phyloP scores from a whole-genome alignment of 2,113 vertebrate species.

The Vidua chalybeata region DNA sequence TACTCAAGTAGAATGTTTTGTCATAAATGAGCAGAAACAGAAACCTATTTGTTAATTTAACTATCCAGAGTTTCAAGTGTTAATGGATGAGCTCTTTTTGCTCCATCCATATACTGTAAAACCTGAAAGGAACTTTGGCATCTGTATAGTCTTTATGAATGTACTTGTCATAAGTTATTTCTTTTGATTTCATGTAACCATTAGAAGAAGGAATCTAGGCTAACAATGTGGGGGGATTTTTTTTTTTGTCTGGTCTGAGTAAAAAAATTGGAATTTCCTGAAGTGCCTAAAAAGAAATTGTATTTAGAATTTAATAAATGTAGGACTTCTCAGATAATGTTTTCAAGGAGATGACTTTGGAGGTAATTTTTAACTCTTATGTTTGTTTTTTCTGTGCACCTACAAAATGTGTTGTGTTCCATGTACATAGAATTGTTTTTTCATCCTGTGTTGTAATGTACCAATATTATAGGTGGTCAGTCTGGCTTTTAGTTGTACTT shows the following conservation, averaged over 20 bases:
- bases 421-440: background rate
- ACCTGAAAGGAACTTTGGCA: background rate
- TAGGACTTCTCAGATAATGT: background rate
- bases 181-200: background rate
- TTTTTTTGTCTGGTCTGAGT: background rate
- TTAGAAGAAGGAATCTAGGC: background rate
- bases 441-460: background rate
- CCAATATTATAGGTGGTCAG: background rate
- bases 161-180: background rate
- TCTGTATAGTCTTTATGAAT: background rate
- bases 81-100: background rate
- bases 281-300: background rate
- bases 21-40: background rate
- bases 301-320: background rate
- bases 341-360: background rate
- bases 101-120: background rate
- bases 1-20: background rate
- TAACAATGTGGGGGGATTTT: background rate
- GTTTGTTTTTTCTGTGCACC: background rate
- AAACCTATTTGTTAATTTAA: background rate
- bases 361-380: background rate
- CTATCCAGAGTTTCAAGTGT: background rate
- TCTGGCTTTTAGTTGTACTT: background rate
- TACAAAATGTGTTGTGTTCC: background rate
- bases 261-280: background rate